These are phyloP conservation scores for Eulemur rubriventer DNA, from an alignment of 2,797 vertebrate genomes.

Conservation along the genomic window DNA sequence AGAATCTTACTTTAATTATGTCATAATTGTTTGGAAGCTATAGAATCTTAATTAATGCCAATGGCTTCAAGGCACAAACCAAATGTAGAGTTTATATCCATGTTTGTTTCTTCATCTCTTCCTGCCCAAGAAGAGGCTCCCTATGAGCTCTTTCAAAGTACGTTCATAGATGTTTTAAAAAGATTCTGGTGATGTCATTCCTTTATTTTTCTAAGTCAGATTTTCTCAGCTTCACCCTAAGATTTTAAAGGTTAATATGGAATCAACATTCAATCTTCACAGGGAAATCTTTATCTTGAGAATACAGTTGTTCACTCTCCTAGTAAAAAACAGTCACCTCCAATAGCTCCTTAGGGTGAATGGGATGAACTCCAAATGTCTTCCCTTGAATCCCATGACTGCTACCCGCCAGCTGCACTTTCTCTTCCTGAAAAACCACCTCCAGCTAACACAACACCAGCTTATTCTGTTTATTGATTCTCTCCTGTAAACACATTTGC, in stretches of 20 bases:
- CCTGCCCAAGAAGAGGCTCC: constrained; percentile 66
- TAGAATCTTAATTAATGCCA: constrained; percentile 90
- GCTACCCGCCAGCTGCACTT: not conserved
- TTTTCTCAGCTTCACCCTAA: constrained; percentile 49
- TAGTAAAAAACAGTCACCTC: constrained; percentile 5
- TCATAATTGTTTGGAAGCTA: constrained; percentile 90
- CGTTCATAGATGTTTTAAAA: constrained; percentile 59
- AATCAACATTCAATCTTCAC: constrained; percentile 68
- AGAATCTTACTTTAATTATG: constrained; percentile 90
- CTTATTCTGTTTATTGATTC: not conserved
- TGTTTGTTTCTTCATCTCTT: constrained; percentile 82
- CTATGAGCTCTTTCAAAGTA: constrained; percentile 50
- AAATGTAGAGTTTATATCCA: constrained; percentile 81
- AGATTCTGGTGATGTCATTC: constrained; percentile 57
- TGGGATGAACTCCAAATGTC: not conserved
- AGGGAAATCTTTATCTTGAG: constrained; percentile 52
- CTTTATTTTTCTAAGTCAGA: constrained; percentile 22
- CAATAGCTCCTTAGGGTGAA: not conserved
- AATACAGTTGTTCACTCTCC: constrained; percentile 14
- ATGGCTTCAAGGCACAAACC: constrained; percentile 85
- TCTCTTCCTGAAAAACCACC: not conserved
- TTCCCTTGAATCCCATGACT: not conserved
- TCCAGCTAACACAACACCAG: not conserved
- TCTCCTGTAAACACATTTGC: not conserved
- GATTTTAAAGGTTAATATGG: constrained; percentile 69